Conservation (phyloP, 2,113 vertebrate species). For the Anarrhichthys ocellatus region DNA sequence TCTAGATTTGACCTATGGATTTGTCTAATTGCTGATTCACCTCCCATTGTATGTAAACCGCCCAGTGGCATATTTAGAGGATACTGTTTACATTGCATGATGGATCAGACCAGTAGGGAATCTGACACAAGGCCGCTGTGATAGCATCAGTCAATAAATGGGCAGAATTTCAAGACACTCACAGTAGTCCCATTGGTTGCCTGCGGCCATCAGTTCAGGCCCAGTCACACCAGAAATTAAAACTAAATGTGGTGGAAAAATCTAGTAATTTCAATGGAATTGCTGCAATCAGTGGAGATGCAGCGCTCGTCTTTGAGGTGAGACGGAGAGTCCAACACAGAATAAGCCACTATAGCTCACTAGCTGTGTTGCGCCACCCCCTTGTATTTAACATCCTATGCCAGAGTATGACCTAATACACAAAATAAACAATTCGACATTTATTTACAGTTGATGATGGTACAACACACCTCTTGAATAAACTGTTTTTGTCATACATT, state of each 20-base stretch:
- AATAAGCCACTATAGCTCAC: not conserved
- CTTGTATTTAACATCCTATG: not conserved
- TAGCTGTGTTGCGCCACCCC: not conserved
- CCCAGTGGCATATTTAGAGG: not conserved
- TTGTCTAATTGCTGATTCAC: constrained; percentile 29
- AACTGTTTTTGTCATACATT: not conserved
- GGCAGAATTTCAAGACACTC: not conserved
- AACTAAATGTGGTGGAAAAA: no score
- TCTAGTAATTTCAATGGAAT: not conserved
- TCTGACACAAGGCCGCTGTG: not conserved
- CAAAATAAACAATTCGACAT: not conserved
- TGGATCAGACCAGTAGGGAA: constrained; percentile 5
- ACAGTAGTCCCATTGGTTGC: not conserved
- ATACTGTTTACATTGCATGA: not conserved
- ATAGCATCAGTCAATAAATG: constrained; percentile 8
- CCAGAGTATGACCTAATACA: not conserved
- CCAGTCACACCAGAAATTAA: not conserved
- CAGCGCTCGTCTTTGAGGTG: not conserved
- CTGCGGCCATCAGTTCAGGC: constrained; percentile 13
- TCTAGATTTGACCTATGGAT: constrained; percentile 62
- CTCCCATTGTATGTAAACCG: constrained; percentile 4
- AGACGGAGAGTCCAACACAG: not conserved
- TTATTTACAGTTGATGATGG: not conserved
- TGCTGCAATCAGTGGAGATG: not conserved
- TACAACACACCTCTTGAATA: not conserved